Percentiles rank a stretch among this genome's conserved stretches.
Evolutionary conservation across 30 jellyfish, hydroid and myxozoan genomes (phyloP).

Genomic region (Turritopsis dohrnii): DNA sequence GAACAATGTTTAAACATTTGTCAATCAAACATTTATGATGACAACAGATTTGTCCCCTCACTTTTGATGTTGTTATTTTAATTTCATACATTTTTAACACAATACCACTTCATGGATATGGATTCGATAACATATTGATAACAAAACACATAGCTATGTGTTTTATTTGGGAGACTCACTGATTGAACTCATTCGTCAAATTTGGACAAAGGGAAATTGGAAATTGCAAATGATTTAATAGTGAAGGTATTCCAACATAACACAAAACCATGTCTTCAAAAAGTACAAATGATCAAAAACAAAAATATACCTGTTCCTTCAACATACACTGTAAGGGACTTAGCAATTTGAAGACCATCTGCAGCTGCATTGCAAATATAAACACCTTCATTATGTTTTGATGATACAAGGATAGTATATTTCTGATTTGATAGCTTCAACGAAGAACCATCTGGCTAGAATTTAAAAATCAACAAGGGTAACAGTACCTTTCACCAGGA

Average conservation of each 20-base stretch:
- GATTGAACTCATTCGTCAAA: too few relatives aligned
- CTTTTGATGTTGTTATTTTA: too few relatives aligned
- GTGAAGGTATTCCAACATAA: neutral
- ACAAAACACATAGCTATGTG: too few relatives aligned
- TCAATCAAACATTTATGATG: too few relatives aligned
- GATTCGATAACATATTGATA: too few relatives aligned
- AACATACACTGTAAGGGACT: constrained; percentile 9
- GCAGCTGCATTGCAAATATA: constrained; percentile 24
- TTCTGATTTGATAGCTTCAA: neutral
- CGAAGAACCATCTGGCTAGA: constrained; percentile 31
- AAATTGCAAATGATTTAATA: too few relatives aligned
- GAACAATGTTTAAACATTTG: too few relatives aligned
- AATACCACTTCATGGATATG: too few relatives aligned
- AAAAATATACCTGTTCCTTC: constrained; percentile 20
- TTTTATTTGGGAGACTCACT: too few relatives aligned
- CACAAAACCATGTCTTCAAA: neutral
- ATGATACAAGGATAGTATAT: constrained; percentile 9
- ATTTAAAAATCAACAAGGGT: neutral
- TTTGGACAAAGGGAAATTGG: too few relatives aligned
- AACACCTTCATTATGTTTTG: constrained; percentile 7
- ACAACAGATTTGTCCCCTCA: too few relatives aligned
- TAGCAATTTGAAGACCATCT: constrained; percentile 5
- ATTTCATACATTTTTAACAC: too few relatives aligned
- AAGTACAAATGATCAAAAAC: neutral
- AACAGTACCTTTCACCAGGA: neutral